Evolutionary conservation across 2,797 vertebrate genomes (phyloP), one percentile per base, ranked within the genome.

Genomic region (Nyctalus aviator): DNA sequence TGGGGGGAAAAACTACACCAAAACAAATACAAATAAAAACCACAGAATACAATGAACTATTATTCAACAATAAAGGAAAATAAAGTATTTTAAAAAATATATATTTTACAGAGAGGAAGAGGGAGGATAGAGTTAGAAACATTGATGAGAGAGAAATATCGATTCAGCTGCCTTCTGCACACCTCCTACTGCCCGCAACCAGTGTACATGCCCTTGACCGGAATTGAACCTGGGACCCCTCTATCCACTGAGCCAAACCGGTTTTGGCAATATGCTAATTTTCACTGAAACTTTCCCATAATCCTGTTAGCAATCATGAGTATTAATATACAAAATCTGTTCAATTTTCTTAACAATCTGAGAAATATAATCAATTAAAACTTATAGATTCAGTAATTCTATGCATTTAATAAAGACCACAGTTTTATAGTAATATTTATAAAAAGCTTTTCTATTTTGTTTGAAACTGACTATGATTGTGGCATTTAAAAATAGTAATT

Each of bases 361-460:
- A 82, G 55, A 82, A 88, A 83, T 0, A 92, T 30, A 91, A 84
- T 55, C 41, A 92, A 68, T 66, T 75, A 81, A 76, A 62, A 87
- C 41, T 90, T 82, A 90, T 10, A 78, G 68, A 93, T 41, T 94
- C 79, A 88, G 11, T 75, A 88, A 93, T 64, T 86, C 62, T 84
- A 84, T 41, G 48, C 13, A 92, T 18, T 95, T 62, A 90, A 53
- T 73, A 85, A 88, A 15, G 46, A 82, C 64, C 37, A 91, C 2
- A 82, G 41, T 83, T 77, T 81, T 88, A 14, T 14, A 89, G 32
- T 48, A 87, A 69, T 53, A 81, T 32, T 86, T 76, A 73, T 1
- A 85, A 44, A 91, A 88, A 85, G 68, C 21, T 59, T 89, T 2
- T 90, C 53, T 76, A 21, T 85, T 88, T 91, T 30, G n/a, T 62